phyloP scores from a whole-genome alignment of 1,140 invertebrate genomes.

The Drosophila tani region DNA sequence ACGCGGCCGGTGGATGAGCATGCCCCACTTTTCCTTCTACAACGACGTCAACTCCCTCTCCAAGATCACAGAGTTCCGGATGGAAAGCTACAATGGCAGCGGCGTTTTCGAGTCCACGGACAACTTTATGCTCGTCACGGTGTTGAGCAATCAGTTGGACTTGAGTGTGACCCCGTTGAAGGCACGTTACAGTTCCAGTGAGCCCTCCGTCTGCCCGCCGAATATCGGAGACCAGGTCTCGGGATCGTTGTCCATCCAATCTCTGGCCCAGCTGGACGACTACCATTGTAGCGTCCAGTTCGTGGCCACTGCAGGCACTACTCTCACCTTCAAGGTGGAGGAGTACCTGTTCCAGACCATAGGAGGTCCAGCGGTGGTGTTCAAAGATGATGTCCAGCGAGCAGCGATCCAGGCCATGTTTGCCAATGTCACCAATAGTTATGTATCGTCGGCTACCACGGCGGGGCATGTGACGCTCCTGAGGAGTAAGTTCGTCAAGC shows the following conservation, averaged over 20 bases:
- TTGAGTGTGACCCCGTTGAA: conserved; percentile 17
- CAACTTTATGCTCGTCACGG: conserved; percentile 58
- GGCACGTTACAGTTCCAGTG: conserved; percentile 49
- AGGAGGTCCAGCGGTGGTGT: conserved; percentile 5
- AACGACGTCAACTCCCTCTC: conserved; percentile 49
- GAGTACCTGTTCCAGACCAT: conserved; percentile 22
- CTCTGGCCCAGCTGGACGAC: conserved; percentile 5
- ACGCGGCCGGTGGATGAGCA: background rate
- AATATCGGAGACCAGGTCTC: conserved; percentile 51
- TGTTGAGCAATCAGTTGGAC: conserved; percentile 18
- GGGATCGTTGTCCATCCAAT: conserved; percentile 43
- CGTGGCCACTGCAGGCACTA: conserved; percentile 15
- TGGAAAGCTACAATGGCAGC: conserved; percentile 35
- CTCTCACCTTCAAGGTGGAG: conserved; percentile 58
- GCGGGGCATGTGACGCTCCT: conserved; percentile 35
- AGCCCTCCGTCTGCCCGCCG: conserved; percentile 52
- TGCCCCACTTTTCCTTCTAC: conserved; percentile 40
- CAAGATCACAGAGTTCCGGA: conserved; percentile 45
- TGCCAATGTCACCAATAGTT: conserved; percentile 32
- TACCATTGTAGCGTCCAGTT: conserved; percentile 62
- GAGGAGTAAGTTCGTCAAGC: background rate
- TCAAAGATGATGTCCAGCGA: conserved; percentile 28
- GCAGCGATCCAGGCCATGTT: background rate
- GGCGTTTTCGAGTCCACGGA: conserved; percentile 61
- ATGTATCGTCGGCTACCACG: conserved; percentile 30